A percentile compares a stretch with the other conserved stretches of the same genome.
These are phyloP conservation scores for Hydrozoanthus tunicans DNA, from an alignment of 64 coral and sea anemone species.

Conservation along the genomic window DNA sequence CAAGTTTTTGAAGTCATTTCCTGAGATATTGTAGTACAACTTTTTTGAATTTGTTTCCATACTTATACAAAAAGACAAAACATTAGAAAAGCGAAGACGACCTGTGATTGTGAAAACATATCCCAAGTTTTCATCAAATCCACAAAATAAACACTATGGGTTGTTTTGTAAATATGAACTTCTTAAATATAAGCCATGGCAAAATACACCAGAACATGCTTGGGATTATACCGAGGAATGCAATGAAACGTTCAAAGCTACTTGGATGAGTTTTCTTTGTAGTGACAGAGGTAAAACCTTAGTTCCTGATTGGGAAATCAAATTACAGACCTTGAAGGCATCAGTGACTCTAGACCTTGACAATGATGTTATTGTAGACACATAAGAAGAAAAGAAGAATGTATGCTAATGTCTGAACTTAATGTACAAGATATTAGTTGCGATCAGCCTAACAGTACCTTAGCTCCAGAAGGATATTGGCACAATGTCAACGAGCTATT, in stretches of 20 bases:
- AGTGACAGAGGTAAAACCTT: constrained; percentile 38
- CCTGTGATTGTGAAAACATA: too few species aligned
- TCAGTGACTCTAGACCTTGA: constrained; percentile 12
- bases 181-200: neutral
- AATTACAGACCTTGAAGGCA: constrained; percentile 39
- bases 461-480: neutral
- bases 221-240: constrained; percentile 22
- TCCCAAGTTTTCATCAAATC: constrained; percentile 14
- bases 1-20: too few species aligned
- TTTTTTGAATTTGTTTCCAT: too few species aligned
- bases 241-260: neutral
- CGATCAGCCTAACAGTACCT: neutral
- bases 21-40: too few species aligned
- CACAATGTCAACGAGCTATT: constrained; percentile 17
- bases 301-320: constrained; percentile 49
- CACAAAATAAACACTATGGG: constrained; percentile 11
- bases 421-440: neutral
- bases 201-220: constrained; percentile 30
- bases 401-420: neutral
- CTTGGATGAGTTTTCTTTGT: constrained; percentile 54
- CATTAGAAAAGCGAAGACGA: too few species aligned
- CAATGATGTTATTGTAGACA: constrained; percentile 27
- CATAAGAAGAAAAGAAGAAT: neutral
- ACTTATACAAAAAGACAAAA: too few species aligned
- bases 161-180: constrained; percentile 35